A percentile compares a stretch with the other conserved stretches of the same genome.
Evolutionary conservation across 1,140 invertebrate species (phyloP).

Genomic region (Centruroides vittatus): DNA sequence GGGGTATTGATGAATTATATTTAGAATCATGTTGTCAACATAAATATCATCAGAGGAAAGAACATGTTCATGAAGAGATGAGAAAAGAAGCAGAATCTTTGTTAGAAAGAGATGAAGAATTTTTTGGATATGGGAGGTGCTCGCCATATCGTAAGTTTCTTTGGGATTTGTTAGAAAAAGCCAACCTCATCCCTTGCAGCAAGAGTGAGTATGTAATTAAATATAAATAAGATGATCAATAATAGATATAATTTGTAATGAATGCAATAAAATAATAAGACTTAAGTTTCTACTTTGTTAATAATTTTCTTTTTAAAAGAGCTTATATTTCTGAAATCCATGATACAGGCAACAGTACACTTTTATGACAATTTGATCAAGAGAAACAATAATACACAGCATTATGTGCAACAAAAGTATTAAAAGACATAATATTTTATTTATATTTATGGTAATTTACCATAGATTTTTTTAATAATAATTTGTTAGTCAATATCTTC

Average conservation of each 20-base stretch:
- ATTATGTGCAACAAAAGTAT: no score
- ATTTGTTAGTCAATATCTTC: no score
- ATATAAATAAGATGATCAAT: background rate
- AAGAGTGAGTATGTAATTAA: slow-evolving; percentile 56
- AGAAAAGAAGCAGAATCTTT: slow-evolving; percentile 92
- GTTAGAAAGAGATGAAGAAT: slow-evolving; percentile 82
- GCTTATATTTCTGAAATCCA: background rate
- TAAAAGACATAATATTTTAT: no score
- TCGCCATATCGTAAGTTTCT: slow-evolving; percentile 92
- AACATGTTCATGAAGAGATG: slow-evolving; percentile 98
- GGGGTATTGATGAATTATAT: slow-evolving; percentile 96
- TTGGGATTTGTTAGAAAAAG: slow-evolving; percentile 95
- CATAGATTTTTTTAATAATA: no score
- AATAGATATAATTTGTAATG: background rate
- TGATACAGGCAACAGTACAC: no score
- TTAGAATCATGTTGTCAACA: slow-evolving; percentile 96
- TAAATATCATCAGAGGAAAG: slow-evolving; percentile 95
- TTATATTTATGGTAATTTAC: no score
- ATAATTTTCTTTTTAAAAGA: background rate
- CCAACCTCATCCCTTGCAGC: slow-evolving; percentile 92
- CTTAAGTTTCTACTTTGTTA: background rate
- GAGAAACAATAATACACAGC: no score
- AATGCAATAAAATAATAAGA: no score
- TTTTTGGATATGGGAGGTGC: slow-evolving; percentile 87
- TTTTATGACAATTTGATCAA: no score